A percentile compares a stretch with the other conserved stretches of the same genome.
Evolutionary conservation across 2,888 invertebrate genomes (phyloP).

Genomic region (Anodontia alba): DNA sequence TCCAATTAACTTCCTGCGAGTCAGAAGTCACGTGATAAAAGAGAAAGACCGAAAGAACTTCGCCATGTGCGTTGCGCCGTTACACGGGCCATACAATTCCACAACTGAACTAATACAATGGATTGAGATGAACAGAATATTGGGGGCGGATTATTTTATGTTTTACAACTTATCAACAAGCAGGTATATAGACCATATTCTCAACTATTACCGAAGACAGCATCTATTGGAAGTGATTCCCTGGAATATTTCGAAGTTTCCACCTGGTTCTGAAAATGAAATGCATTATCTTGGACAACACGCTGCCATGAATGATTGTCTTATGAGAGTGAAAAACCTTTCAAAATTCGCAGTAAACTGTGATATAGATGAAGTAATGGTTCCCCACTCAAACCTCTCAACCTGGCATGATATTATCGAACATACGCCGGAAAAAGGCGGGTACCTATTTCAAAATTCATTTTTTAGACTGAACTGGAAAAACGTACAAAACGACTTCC

Average conservation of each 20-base stretch:
- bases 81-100: slow-evolving; percentile 68
- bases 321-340: slow-evolving; percentile 70
- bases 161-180: slow-evolving; percentile 77
- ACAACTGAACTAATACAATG: slow-evolving; percentile 79
- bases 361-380: slow-evolving; percentile 83
- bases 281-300: slow-evolving; percentile 82
- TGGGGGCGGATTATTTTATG: too few relatives aligned
- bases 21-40: slow-evolving; percentile 27
- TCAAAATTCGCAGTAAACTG: slow-evolving; percentile 74
- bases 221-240: slow-evolving; percentile 73
- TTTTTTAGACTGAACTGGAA: slow-evolving; percentile 5
- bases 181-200: slow-evolving; percentile 68
- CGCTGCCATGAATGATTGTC: slow-evolving; percentile 81
- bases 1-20: slow-evolving; percentile 35
- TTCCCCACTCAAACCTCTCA: slow-evolving; percentile 59
- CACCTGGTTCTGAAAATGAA: slow-evolving; percentile 35
- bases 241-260: slow-evolving; percentile 75
- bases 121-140: slow-evolving; percentile 79
- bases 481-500: not conserved
- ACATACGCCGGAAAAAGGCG: not conserved
- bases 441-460: not conserved
- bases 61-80: slow-evolving; percentile 71
- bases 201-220: slow-evolving; percentile 64
- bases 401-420: slow-evolving; percentile 27
- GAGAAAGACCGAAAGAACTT: slow-evolving; percentile 43